Base-by-base conservation (phyloP, 2,113 vertebrate species). In the Pelvicachromis taeniatus region DNA sequence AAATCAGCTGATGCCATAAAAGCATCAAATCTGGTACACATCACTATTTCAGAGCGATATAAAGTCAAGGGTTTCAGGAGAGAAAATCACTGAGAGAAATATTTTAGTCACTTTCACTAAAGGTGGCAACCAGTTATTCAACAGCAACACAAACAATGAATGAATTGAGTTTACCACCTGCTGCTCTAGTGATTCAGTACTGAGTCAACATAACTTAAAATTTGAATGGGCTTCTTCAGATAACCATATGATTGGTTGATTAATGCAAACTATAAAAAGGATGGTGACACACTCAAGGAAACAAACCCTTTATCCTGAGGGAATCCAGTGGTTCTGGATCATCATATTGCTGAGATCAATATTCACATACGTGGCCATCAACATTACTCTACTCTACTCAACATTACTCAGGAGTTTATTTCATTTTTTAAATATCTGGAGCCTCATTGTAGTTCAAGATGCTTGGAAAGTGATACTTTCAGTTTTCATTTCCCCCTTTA, bases 161-260 rank as follows among this genome's bases (percentile, higher is more conserved):
- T 70, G 9, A 87, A 92, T 16, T 78, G n/a, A 82, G 85, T 87
- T 50, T 85, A 54, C 88, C 87, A 85, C 88, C 83, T 86, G 84
- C 50, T 81, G 81, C 61, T 83, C 26, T 53, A 63, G 78, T 75
- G 77, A 84, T 86, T 88, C 35, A 85, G 59, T 78, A 87, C 54
- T 29, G 8, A 73, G 55, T 29, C 9, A 29, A 11, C 17, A 59
- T 11, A 58, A 59, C 29, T 81, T 45, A 40, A 83, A 33, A 61
- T 80, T 5, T 83, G 21, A 54, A 73, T 23, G 42, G 7, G 4
- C 9, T 54, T 78, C 26, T 45, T 45, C 55, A 2, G 21, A 70
- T 19, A 50, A 42, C 29, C 12, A 6, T 78, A 5, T 68, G 29
- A 65, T 31, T 52, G 0, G 0, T 13, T 52, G 33, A 33, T 13